phyloP scores from a whole-genome alignment of 2,797 vertebrate genomes.

The Chloroceryle amazona region DNA sequence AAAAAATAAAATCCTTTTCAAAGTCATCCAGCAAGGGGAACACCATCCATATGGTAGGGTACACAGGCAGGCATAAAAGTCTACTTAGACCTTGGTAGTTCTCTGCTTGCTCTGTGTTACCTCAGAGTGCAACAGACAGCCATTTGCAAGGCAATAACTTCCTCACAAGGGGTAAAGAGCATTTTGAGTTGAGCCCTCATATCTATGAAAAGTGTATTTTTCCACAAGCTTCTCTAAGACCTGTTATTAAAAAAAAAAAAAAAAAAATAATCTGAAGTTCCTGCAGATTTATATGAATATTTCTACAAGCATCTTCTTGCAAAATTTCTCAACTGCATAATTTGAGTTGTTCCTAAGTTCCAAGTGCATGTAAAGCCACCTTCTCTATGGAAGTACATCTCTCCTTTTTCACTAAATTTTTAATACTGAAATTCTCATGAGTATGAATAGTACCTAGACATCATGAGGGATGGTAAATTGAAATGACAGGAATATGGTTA shows the following conservation, averaged over 20 bases:
- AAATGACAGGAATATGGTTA: background rate
- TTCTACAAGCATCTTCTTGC: background rate
- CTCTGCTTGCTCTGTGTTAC: background rate
- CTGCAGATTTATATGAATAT: background rate
- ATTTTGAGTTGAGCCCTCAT: background rate
- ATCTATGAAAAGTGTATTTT: background rate
- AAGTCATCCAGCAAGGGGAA: background rate
- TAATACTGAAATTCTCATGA: background rate
- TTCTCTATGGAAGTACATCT: background rate
- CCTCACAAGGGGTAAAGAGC: background rate
- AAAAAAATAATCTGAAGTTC: background rate
- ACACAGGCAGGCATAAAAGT: rapidly evolving
- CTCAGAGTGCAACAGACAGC: background rate
- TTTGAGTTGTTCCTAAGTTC: background rate
- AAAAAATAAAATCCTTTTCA: background rate
- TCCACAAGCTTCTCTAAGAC: background rate
- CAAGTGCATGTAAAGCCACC: background rate
- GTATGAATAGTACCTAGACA: background rate
- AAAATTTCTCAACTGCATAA: background rate
- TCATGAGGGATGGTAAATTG: background rate
- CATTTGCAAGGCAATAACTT: background rate
- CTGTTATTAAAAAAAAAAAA: background rate
- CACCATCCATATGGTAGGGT: background rate
- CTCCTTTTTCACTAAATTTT: background rate
- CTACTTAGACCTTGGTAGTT: background rate